Evolutionary conservation across 2,888 invertebrate species (phyloP).

Genomic region (Cosmia pyralina): DNA sequence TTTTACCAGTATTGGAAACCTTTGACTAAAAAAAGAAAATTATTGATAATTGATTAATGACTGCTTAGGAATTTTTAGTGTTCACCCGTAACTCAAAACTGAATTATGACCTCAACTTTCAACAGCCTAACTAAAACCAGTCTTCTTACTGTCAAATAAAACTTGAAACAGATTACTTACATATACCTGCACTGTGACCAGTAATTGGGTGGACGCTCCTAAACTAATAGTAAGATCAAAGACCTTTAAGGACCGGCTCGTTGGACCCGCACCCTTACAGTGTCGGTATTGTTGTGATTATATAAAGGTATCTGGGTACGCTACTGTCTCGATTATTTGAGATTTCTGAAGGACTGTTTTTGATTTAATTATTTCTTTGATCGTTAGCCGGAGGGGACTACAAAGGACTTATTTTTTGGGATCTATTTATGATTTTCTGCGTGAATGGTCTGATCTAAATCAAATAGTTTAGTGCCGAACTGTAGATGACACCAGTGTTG

Average conservation of each 20-base stretch:
- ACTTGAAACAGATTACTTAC: constrained; percentile 30
- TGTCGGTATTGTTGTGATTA: constrained; percentile 46
- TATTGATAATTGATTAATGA: too few relatives aligned
- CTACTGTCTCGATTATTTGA: constrained; percentile 42
- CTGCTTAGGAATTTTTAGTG: too few relatives aligned
- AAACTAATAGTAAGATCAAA: constrained; percentile 63
- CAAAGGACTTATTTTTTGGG: constrained; percentile 7
- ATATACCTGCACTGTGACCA: constrained; percentile 22
- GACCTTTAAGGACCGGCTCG: constrained; percentile 31
- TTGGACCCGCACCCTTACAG: constrained; percentile 8
- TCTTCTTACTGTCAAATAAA: constrained; percentile 18
- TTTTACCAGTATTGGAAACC: background rate
- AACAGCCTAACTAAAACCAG: background rate
- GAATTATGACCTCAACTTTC: background rate
- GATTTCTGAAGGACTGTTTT: constrained; percentile 34
- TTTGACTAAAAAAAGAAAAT: too few relatives aligned
- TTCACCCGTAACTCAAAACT: background rate
- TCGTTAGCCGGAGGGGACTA: constrained; percentile 2
- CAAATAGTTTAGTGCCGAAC: constrained; percentile 3
- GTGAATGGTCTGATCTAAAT: constrained; percentile 4
- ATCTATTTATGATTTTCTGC: constrained; percentile 2
- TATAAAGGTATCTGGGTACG: constrained; percentile 14
- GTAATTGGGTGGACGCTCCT: constrained; percentile 57
- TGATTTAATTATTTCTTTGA: constrained; percentile 55
- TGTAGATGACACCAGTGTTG: background rate